Evolutionary conservation across 2,888 invertebrate genomes (phyloP), one percentile per base, ranked within the genome.

Genomic region (Ennomos fuscantarius): DNA sequence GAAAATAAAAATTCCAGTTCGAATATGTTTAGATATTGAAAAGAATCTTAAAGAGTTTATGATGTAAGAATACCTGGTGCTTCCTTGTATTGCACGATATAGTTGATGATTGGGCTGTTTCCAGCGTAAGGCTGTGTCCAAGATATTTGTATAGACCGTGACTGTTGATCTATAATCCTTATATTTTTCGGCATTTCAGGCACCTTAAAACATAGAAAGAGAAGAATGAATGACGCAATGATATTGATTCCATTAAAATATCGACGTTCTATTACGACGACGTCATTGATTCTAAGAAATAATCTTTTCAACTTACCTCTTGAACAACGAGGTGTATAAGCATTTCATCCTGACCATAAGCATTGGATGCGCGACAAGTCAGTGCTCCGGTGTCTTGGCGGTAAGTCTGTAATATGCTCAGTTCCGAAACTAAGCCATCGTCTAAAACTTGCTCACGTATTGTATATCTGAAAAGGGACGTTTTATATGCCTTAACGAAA

Each of bases 101-200:
- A 98, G 81, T 96, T 96, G 60, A 95, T 96, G 64, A 98, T 96
- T 31, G 97, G 96, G 82, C 97, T 97, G 76, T 97, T 97, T 60
- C 97, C 97, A 65, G 96, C 96, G 78, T 97, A 97, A 9, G 97
- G 97, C 68, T 96, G 96, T 33, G 96, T 96, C 98, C 98, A 98
- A 0, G 97, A 96, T 72, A 98, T 93, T 73, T 96, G 96, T 63
- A 97, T 95, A 31, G 96, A 95, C 59, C 97, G 93, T 56, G 97
- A 97, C 72, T 96, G 95, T 78, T 96, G 96, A 67, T 97, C 97
- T 74, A 96, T 95, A 48, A 97, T 95, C 69, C 96, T 94, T 65
- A 98, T 95, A 79, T 97, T 97, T 79, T 96, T 95, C 3, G 98
- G 98, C 82, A 96, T 95, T 84, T 98, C 98, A 0, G 98, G 98